phyloP scores from a whole-genome alignment of 2,888 invertebrate genomes.

The Drosophila testacea region DNA sequence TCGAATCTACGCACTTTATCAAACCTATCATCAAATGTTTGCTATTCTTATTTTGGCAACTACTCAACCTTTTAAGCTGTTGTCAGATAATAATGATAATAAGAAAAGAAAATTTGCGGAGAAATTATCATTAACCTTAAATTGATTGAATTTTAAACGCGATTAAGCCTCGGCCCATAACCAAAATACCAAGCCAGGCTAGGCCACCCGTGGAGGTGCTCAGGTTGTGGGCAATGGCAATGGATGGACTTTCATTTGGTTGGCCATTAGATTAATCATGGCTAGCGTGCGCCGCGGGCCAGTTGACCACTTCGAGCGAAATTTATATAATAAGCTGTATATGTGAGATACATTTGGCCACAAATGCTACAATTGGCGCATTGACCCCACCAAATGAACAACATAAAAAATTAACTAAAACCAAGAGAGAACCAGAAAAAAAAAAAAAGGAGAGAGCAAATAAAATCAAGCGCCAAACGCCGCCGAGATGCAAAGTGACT shows the following conservation, averaged over 20 bases:
- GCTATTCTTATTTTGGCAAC: not conserved
- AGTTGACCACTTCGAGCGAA: slow-evolving; percentile 48
- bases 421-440: slow-evolving; percentile 1
- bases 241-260: slow-evolving; percentile 58
- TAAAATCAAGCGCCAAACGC: slow-evolving; percentile 45
- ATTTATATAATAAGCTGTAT: slow-evolving; percentile 63
- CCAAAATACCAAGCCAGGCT: not conserved
- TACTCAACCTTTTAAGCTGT: not conserved
- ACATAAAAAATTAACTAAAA: slow-evolving; percentile 2
- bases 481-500: slow-evolving; percentile 66
- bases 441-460: not conserved
- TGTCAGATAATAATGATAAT: not conserved
- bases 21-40: not conserved
- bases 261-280: slow-evolving; percentile 67
- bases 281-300: slow-evolving; percentile 52
- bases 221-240: slow-evolving; percentile 14
- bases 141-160: slow-evolving; percentile 78
- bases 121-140: slow-evolving; percentile 73
- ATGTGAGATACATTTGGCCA: slow-evolving; percentile 55
- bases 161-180: slow-evolving; percentile 44
- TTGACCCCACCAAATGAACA: slow-evolving; percentile 57
- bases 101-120: slow-evolving; percentile 38
- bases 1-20: not conserved
- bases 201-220: slow-evolving; percentile 61
- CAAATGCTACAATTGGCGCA: slow-evolving; percentile 62